phyloP scores from a whole-genome alignment of 1,140 invertebrate genomes.

The Papilio glaucus region DNA sequence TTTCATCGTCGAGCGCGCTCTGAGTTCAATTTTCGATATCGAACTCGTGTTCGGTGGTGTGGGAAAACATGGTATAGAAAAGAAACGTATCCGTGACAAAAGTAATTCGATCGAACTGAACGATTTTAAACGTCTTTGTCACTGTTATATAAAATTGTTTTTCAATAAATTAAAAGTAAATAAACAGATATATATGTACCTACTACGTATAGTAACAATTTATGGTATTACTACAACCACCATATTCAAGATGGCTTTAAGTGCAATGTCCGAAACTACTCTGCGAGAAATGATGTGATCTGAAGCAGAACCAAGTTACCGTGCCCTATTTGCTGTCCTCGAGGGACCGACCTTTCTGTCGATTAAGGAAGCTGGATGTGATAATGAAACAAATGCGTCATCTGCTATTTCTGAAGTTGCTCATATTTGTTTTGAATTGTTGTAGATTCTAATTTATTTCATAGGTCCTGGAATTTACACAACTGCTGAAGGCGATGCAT shows the following conservation, averaged over 20 bases:
- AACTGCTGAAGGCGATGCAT: slow-evolving; percentile 73
- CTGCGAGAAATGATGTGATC: slow-evolving; percentile 1
- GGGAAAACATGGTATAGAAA: neutral
- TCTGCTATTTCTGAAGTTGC: too few relatives aligned
- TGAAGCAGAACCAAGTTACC: slow-evolving; percentile 11
- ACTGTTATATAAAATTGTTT: too few relatives aligned
- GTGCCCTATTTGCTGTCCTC: too few relatives aligned
- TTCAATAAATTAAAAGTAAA: too few relatives aligned
- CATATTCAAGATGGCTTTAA: neutral
- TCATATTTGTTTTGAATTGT: too few relatives aligned
- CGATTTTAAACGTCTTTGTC: neutral
- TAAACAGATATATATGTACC: too few relatives aligned
- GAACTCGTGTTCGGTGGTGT: neutral
- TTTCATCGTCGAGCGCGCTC: neutral
- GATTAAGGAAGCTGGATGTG: too few relatives aligned
- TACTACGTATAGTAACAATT: too few relatives aligned
- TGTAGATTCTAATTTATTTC: slow-evolving; percentile 31
- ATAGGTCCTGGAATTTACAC: slow-evolving; percentile 70
- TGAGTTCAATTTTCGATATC: neutral
- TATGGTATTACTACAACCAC: neutral
- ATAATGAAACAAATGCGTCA: too few relatives aligned
- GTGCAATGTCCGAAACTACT: neutral
- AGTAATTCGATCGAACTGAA: neutral
- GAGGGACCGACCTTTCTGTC: too few relatives aligned
- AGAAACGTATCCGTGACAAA: neutral